Evolutionary conservation across 2,113 vertebrate genomes (phyloP).

Genomic region (Lepisosteus oculatus): DNA sequence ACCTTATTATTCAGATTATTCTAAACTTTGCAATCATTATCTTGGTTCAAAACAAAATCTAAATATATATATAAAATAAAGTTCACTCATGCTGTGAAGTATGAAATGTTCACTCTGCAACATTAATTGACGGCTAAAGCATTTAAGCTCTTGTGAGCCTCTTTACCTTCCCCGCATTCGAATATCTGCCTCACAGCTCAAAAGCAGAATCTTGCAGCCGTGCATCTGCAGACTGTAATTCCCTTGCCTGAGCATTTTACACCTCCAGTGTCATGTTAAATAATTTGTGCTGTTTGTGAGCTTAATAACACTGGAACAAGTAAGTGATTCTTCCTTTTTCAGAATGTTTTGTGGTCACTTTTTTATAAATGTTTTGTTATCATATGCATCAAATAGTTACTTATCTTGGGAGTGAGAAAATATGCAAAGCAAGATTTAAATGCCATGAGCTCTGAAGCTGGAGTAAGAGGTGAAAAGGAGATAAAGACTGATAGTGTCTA

Average conservation of each 20-base stretch:
- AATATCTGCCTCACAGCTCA: not conserved
- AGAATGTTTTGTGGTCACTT: not conserved
- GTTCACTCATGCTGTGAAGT: too few relatives aligned
- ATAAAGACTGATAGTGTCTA: conserved; percentile 47
- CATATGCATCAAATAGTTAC: not conserved
- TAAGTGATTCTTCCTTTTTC: not conserved
- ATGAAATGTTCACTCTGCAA: too few relatives aligned
- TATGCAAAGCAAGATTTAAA: not conserved
- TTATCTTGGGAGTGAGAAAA: conserved; percentile 35
- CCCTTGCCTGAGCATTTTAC: not conserved
- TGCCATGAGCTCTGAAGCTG: conserved; percentile 2
- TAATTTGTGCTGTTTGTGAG: too few relatives aligned
- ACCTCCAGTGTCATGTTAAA: not conserved
- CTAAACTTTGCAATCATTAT: too few relatives aligned
- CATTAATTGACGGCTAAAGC: too few relatives aligned
- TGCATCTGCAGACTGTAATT: not conserved
- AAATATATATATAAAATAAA: too few relatives aligned
- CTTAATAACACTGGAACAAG: too few relatives aligned
- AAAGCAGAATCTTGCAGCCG: not conserved
- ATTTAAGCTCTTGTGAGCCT: too few relatives aligned
- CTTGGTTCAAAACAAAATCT: too few relatives aligned
- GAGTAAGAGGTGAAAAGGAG: conserved; percentile 27
- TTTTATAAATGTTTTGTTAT: too few relatives aligned
- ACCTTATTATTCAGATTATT: too few relatives aligned
- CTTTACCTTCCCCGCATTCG: not conserved